Base-by-base conservation (phyloP, 2,888 invertebrate genomes). In the Macaria liturata region DNA sequence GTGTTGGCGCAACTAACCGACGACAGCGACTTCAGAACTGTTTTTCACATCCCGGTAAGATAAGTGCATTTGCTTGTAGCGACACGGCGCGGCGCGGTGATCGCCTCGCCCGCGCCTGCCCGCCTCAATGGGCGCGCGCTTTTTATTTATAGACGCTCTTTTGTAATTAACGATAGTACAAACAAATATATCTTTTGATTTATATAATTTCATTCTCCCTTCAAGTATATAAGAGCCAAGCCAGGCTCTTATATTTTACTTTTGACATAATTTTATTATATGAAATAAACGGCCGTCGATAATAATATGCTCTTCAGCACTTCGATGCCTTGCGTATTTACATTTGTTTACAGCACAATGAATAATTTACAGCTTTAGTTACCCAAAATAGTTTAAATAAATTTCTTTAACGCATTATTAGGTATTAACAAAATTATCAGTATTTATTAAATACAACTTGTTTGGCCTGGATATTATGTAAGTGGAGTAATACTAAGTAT, bases 21-120 rank as follows among this genome's bases (percentile, higher is more conserved):
- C 83, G 85, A 81, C 83, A 83, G 80, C 81, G 83, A 75, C 81
- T 81, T 80, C 76, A 78, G 76, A 82, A 85, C 86, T 84, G 86
- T 89, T 90, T 88, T 88, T 89, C 88, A 88, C 87, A 82, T 85
- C 81, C 83, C 86, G 81, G 86, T 84, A 80, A 89, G 88, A 89
- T 92, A 92, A 92, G 92, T 92, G 92, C 92, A 89, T 92, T 92
- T 91, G 86, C 92, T 91, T 92, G 92, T 92, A 84, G 82, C 83
- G 78, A 86, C 91, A 85, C 76, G 90, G 81, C 88, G 84, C 85
- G 85, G 75, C 83, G 83, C 81, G 77, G 87, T 72, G 87, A 80
- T 81, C 86, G 83, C 80, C 76, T 78, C 79, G 80, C 81, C 76
- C 75, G 75, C 79, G 80, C 81, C 76, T 75, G 75, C 73, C 83